These are phyloP conservation scores for Phoxinus phoxinus DNA, from an alignment of 2,113 vertebrate species.

Conservation along the genomic window DNA sequence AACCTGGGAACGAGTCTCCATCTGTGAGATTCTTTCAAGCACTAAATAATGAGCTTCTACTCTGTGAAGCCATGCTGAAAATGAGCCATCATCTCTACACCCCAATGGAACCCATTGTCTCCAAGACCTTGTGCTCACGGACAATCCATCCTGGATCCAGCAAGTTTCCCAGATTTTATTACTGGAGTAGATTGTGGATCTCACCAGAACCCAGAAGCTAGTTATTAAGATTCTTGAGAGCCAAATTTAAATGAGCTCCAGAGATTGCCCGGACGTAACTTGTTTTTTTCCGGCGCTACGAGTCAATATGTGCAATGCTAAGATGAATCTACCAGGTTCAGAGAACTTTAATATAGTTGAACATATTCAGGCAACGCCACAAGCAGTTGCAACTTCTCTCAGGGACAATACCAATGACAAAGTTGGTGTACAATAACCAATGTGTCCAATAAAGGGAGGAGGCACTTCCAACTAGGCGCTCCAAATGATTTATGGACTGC, in stretches of 20 bases:
- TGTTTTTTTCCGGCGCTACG: background rate
- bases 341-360: background rate
- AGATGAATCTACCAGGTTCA: background rate
- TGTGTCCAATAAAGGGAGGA: slow-evolving; percentile 47
- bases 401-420: slow-evolving; percentile 25
- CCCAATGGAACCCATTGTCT: slow-evolving; percentile 63
- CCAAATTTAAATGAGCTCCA: background rate
- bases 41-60: slow-evolving; percentile 75
- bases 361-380: slow-evolving; percentile 1
- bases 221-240: background rate
- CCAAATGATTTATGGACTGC: slow-evolving; percentile 52
- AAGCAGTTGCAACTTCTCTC: slow-evolving; percentile 18
- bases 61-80: slow-evolving; percentile 74
- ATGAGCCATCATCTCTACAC: slow-evolving; percentile 71
- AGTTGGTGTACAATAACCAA: slow-evolving; percentile 44
- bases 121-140: slow-evolving; percentile 63
- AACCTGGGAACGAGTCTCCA: slow-evolving; percentile 48
- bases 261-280: background rate
- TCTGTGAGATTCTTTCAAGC: slow-evolving; percentile 61
- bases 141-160: slow-evolving; percentile 67
- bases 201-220: slow-evolving; percentile 1
- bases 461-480: slow-evolving; percentile 13
- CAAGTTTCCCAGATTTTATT: slow-evolving; percentile 60
- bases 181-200: slow-evolving; percentile 30
- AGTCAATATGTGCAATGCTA: background rate